phyloP scores from a whole-genome alignment of 1,140 invertebrate species.

The Calliphora vicina region DNA sequence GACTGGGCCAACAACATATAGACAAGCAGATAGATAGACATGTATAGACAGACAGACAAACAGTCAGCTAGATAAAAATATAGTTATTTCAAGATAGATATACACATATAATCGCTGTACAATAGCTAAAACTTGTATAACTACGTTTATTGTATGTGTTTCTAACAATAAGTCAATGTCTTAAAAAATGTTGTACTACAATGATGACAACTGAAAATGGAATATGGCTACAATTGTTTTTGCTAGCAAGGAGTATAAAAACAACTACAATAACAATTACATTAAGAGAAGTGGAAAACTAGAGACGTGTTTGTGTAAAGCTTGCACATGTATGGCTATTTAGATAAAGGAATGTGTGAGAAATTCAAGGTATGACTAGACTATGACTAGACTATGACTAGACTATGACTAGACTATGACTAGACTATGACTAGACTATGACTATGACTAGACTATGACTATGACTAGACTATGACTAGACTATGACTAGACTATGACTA shows the following conservation, averaged over 20 bases:
- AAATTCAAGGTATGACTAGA: too few relatives aligned
- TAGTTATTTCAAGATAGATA: background rate
- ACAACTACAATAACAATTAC: too few relatives aligned
- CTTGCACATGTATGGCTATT: too few relatives aligned
- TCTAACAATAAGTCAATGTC: slow-evolving; percentile 24
- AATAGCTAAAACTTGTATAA: background rate
- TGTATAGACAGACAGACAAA: background rate
- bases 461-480: too few relatives aligned
- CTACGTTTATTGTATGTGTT: too few relatives aligned
- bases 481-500: too few relatives aligned
- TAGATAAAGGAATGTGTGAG: too few relatives aligned
- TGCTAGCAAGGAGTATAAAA: too few relatives aligned
- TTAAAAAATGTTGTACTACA: background rate
- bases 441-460: too few relatives aligned
- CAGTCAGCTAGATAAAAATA: background rate
- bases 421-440: too few relatives aligned
- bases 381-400: too few relatives aligned
- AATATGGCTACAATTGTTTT: background rate
- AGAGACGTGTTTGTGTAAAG: background rate
- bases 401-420: too few relatives aligned
- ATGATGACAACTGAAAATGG: background rate
- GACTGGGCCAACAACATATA: slow-evolving; percentile 5
- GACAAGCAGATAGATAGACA: background rate
- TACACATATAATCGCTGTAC: background rate
- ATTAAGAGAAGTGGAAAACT: background rate